Evolutionary conservation across 1,140 invertebrate species (phyloP).

Genomic region (Diplogasteroides magnus): DNA sequence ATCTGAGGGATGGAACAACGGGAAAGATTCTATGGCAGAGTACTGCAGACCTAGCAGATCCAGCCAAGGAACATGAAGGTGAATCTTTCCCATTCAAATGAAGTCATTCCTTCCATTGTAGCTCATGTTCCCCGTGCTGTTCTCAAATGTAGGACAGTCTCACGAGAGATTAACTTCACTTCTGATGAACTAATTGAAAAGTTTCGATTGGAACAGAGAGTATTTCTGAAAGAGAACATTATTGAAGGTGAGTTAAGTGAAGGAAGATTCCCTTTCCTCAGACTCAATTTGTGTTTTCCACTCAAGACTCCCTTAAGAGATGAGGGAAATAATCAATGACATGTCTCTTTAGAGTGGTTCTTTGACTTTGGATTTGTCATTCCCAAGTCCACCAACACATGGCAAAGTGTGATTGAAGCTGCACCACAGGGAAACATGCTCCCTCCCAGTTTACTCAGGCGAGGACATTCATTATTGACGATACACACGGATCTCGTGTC

Average conservation of each 20-base stretch:
- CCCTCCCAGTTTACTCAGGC: constrained; percentile 93
- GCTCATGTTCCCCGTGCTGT: constrained; percentile 92
- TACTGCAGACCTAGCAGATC: constrained; percentile 86
- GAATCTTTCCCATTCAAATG: constrained; percentile 13
- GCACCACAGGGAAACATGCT: constrained; percentile 99
- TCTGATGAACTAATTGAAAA: constrained; percentile 91
- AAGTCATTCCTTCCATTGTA: constrained; percentile 36
- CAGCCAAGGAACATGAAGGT: constrained; percentile 84
- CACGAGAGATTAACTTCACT: constrained; percentile 96
- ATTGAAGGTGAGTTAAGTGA: constrained; percentile 63
- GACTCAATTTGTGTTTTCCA: constrained; percentile 6
- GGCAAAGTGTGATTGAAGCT: constrained; percentile 95
- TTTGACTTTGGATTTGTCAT: constrained; percentile 99
- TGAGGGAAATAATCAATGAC: neutral
- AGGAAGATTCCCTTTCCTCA: constrained; percentile 12
- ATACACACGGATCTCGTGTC: too few relatives aligned
- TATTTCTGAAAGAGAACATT: constrained; percentile 68
- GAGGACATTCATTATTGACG: too few relatives aligned
- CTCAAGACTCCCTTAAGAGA: neutral
- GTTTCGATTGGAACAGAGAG: constrained; percentile 90
- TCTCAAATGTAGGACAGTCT: constrained; percentile 86
- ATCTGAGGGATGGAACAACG: constrained; percentile 85
- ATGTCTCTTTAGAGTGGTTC: constrained; percentile 80
- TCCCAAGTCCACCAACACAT: constrained; percentile 95
- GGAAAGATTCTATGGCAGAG: constrained; percentile 96